Evolutionary conservation across 2,113 vertebrate genomes (phyloP), one percentile per base, ranked within the genome.

Genomic region (Cinclus cinclus): DNA sequence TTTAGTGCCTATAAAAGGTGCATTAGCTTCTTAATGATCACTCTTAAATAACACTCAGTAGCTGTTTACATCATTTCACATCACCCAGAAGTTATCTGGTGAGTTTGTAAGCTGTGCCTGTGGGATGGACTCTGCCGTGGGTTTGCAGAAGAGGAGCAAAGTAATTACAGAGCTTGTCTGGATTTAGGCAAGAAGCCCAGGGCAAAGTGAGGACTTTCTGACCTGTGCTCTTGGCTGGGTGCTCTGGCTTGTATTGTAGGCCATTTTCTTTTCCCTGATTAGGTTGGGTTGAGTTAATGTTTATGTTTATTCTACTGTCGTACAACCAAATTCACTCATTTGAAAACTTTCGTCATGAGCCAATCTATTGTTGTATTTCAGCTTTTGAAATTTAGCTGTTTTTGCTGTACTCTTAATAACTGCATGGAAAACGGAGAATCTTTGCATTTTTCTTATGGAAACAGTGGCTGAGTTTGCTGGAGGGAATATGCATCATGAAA

Each of bases 401-500:
- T 89, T 84, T 94, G 53, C 69, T 53, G 17, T 86, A 37, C 13
- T 7, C 65, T 87, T 83, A 87, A 87, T 94, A 71, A 79, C 74
- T 39, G 58, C 83, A 71, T 74, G 65, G 85, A 87, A 93, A 71
- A 82, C 4, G 0, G 64, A 82, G 23, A 84, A 44, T 62, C 77
- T 94, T 93, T 73, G 55, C 47, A 58, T 94, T 79, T 92, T 84
- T 69, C 74, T 83, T 86, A 58, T 89, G 58, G 93, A 86, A 89
- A 88, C 89, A 92, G 86, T 81, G 64, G 78, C 84, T 96, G 12
- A 9, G 62, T 93, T 91, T 92, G 80, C 70, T 59, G 55, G 64
- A 81, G 65, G 64, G 73, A 96, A 63, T 92, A 95, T 93, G 82
- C 86, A 94, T 92, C 87, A 85, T 75, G 70, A 91, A 87, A 94